These are phyloP conservation scores for Thaleichthys pacificus DNA, from an alignment of 2,797 vertebrate species.

Conservation along the genomic window DNA sequence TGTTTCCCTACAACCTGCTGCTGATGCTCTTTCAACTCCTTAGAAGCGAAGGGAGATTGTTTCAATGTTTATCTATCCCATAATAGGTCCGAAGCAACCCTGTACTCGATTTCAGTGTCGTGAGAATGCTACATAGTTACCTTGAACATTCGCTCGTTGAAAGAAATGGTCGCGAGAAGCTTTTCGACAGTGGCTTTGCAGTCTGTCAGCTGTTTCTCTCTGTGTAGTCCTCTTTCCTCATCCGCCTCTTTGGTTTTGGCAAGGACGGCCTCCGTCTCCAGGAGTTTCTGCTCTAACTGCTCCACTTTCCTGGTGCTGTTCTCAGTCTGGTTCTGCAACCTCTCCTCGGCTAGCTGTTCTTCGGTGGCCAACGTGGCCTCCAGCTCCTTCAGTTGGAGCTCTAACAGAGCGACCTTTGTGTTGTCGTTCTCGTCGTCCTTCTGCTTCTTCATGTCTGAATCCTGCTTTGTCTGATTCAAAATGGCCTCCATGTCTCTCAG, in stretches of 20 bases:
- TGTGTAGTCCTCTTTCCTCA: neutral
- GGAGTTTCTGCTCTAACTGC: slow-evolving; percentile 1
- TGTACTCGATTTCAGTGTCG: neutral
- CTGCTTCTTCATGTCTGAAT: neutral
- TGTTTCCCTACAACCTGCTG: neutral
- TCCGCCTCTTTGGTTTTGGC: neutral
- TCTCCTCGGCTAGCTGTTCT: neutral
- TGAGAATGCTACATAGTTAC: neutral
- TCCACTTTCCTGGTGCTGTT: neutral
- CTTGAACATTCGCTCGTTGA: neutral
- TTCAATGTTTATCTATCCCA: neutral
- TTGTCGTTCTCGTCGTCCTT: neutral
- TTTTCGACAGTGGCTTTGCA: neutral
- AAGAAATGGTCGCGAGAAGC: neutral
- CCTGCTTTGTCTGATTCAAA: neutral
- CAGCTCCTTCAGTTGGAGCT: too few species aligned
- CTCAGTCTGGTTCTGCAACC: neutral
- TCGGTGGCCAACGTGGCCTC: too few species aligned
- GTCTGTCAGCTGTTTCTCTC: neutral
- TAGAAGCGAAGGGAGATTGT: neutral
- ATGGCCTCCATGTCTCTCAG: neutral
- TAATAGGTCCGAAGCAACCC: neutral
- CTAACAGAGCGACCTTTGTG: too few species aligned
- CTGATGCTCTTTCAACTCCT: slow-evolving; percentile 7
- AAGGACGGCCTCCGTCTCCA: neutral